phyloP scores from a whole-genome alignment of 2,113 vertebrate genomes.

The Dicrurus megarhynchus region DNA sequence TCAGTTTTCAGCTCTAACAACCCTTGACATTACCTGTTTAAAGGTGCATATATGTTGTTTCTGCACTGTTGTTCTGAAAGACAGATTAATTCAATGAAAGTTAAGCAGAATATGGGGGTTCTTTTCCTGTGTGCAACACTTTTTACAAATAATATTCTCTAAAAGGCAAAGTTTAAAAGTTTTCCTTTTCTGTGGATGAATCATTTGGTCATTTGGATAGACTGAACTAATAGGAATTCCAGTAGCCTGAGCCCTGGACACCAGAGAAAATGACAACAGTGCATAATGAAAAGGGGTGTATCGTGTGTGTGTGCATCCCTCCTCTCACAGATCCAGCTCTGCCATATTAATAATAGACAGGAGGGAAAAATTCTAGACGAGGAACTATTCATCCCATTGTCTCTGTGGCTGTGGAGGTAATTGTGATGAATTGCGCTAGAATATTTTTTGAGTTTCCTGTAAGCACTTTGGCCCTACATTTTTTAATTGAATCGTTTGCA shows the following conservation, averaged over 20 bases:
- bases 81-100: not conserved
- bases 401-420: not conserved
- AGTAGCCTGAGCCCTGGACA: not conserved
- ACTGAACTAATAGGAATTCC: conserved; percentile 9
- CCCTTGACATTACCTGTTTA: not conserved
- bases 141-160: not conserved
- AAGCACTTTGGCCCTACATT: not conserved
- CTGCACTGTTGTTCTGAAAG: not conserved
- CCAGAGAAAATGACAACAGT: not conserved
- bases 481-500: conserved; percentile 11
- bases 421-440: not conserved
- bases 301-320: rapidly evolving
- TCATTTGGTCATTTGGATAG: not conserved
- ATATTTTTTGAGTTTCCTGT: not conserved
- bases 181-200: not conserved
- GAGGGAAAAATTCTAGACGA: not conserved
- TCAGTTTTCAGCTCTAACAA: not conserved
- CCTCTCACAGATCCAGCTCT: not conserved
- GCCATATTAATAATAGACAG: not conserved
- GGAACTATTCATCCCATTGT: not conserved
- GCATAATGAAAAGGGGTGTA: rapidly evolving
- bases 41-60: not conserved
- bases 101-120: not conserved
- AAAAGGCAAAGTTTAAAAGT: not conserved
- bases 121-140: not conserved